These are phyloP conservation scores for Malurus cyaneus DNA, from an alignment of 2,113 vertebrate species.

Conservation along the genomic window DNA sequence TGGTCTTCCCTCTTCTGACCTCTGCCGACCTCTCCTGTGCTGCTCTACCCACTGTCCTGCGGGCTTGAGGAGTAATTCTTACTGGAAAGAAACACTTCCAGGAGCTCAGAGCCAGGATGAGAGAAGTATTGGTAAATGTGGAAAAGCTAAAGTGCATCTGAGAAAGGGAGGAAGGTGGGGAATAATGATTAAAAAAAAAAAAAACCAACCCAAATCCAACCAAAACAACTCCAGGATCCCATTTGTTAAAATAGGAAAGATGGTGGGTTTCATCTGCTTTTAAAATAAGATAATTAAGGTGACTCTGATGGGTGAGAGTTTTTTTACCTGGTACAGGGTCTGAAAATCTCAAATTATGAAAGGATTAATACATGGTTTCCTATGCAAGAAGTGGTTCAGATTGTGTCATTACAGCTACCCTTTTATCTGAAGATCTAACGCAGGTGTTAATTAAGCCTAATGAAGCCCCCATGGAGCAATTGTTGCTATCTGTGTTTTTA, in stretches of 20 bases:
- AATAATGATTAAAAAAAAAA: background rate
- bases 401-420: conserved; percentile 20
- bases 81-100: background rate
- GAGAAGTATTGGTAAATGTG: background rate
- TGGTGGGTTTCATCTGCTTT: background rate
- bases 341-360: background rate
- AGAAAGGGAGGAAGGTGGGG: background rate
- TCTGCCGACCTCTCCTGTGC: background rate
- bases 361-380: background rate
- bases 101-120: background rate
- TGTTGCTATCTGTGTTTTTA: conserved; percentile 15
- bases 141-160: background rate
- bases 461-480: conserved; percentile 2
- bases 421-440: conserved; percentile 25
- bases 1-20: background rate
- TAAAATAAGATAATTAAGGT: background rate
- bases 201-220: background rate
- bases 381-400: background rate
- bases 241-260: background rate
- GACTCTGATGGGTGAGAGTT: background rate
- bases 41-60: rapidly evolving
- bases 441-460: conserved; percentile 55
- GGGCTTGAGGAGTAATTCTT: background rate
- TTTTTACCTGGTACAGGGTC: background rate
- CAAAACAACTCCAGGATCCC: background rate